Evolutionary conservation across 2,797 vertebrate genomes (phyloP).

Genomic region (Labroides dimidiatus): DNA sequence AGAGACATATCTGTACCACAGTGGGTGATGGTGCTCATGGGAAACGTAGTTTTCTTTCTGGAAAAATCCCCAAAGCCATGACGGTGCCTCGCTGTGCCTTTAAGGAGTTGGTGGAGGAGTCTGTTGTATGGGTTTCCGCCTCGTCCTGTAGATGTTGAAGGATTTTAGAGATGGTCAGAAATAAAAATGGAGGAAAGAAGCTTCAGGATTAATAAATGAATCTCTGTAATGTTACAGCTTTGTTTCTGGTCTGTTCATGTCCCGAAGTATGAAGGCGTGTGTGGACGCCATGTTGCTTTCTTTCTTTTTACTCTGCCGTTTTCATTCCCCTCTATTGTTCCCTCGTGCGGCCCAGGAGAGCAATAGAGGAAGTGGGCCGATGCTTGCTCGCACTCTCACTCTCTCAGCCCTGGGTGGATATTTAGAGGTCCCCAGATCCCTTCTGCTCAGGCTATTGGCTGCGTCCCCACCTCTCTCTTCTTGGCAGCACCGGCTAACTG

Average conservation of each 20-base stretch:
- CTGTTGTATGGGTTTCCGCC: too few species aligned
- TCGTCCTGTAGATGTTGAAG: too few species aligned
- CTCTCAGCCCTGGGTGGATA: conserved; percentile 59
- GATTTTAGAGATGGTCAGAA: too few species aligned
- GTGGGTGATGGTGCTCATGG: too few species aligned
- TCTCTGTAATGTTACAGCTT: too few species aligned
- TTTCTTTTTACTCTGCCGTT: conserved; percentile 23
- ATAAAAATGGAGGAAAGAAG: too few species aligned
- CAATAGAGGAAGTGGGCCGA: conserved; percentile 51
- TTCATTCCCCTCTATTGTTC: conserved; percentile 40
- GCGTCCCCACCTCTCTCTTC: conserved; percentile 47
- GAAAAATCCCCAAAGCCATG: too few species aligned
- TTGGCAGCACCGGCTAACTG: conserved; percentile 64
- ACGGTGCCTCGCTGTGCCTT: too few species aligned
- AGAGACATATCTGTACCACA: too few species aligned
- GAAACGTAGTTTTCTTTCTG: too few species aligned
- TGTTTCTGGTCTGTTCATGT: neutral
- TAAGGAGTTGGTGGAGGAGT: too few species aligned
- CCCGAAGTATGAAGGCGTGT: neutral
- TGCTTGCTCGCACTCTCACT: conserved; percentile 34
- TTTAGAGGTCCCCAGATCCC: conserved; percentile 68
- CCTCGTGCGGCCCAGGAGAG: conserved; percentile 55
- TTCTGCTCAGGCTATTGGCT: conserved; percentile 62
- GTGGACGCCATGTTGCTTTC: conserved; percentile 13
- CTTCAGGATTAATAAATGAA: too few species aligned